A percentile compares a stretch with the other conserved stretches of the same genome.
phyloP scores from a whole-genome alignment of 2,888 invertebrate species.

The Drosophila nr. fundita region DNA sequence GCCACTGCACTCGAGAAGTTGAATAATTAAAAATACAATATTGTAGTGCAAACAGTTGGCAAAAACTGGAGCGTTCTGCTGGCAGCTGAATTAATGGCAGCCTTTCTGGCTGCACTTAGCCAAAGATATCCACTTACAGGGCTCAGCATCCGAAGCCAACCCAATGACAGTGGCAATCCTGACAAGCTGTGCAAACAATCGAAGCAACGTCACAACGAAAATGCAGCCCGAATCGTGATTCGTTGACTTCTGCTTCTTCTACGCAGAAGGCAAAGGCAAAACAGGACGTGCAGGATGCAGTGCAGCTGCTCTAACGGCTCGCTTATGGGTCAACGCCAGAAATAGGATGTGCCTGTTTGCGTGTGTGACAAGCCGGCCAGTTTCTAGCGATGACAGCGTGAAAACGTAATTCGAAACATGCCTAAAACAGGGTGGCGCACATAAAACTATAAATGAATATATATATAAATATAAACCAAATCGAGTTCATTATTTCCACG shows the following conservation, averaged over 20 bases:
- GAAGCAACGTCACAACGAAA: slow-evolving; percentile 52
- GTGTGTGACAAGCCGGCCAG: neutral
- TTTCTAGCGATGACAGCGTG: slow-evolving; percentile 36
- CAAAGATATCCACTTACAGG: slow-evolving; percentile 72
- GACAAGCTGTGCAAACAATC: slow-evolving; percentile 74
- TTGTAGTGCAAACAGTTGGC: slow-evolving; percentile 67
- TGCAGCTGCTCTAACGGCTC: slow-evolving; percentile 17
- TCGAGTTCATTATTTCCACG: too few species aligned
- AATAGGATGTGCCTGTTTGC: slow-evolving; percentile 16
- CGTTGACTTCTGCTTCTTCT: slow-evolving; percentile 16
- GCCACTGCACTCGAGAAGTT: slow-evolving; percentile 55
- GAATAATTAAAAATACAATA: slow-evolving; percentile 74
- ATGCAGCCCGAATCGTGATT: slow-evolving; percentile 58
- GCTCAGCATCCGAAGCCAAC: slow-evolving; percentile 31
- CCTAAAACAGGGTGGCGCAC: neutral
- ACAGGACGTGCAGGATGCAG: slow-evolving; percentile 29
- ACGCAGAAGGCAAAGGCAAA: slow-evolving; percentile 30
- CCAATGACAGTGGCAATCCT: slow-evolving; percentile 60
- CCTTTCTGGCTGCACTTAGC: slow-evolving; percentile 57
- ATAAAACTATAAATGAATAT: neutral
- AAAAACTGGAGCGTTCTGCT: slow-evolving; percentile 48
- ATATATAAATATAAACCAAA: neutral
- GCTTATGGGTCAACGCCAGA: slow-evolving; percentile 49
- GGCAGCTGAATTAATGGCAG: slow-evolving; percentile 38
- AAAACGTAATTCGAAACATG: too few species aligned